Base-by-base conservation (phyloP, 2,797 vertebrate genomes). In the Cephalopachus bancanus region DNA sequence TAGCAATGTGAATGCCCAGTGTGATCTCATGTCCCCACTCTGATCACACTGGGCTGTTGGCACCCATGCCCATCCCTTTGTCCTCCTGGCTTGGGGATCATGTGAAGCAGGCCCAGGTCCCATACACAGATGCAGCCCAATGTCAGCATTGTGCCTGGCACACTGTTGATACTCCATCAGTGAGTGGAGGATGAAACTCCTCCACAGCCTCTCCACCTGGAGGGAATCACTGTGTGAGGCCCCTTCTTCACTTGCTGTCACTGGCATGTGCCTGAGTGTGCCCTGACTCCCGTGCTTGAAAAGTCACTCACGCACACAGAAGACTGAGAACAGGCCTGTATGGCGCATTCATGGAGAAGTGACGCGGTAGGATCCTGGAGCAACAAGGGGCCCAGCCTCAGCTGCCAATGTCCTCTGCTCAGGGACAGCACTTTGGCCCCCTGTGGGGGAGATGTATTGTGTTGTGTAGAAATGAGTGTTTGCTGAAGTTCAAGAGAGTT, bases 281-380 rank as follows among this genome's bases (percentile, higher is more conserved):
- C 24, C 2, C 20, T 10, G 19, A 59, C 26, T 65, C n/a, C 44
- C 65, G 15, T 7, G 10, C 51, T 83, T 22, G 10, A 0, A 65
- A n/a, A 69, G n/a, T 20, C 20, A 15, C 49, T 20, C 14, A 30
- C n/a, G 37, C 5, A 7, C 44, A 22, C 11, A 69, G 57, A 69
- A 11, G 7, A 3, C 7, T 19, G 76, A 53, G 7, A 17, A 8
- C 5, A n/a, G 33, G 59, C 1, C 0, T 37, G 12, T 1, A 5
- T 24, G 64, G 33, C 69, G 10, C 76, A 55, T n/a, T 28, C 30
- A 30, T 24, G 84, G 75, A 49, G 12, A 79, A 89, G 55, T 10
- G 24, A n/a, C 20, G 51, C 64, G 30, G 44, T 26, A 12, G 28
- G 71, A 7, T 76, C 65, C 44, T 60, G 55, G 33, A 59, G 55